Conservation (phyloP, 2,888 invertebrate genomes). For the Andrena minutula region DNA sequence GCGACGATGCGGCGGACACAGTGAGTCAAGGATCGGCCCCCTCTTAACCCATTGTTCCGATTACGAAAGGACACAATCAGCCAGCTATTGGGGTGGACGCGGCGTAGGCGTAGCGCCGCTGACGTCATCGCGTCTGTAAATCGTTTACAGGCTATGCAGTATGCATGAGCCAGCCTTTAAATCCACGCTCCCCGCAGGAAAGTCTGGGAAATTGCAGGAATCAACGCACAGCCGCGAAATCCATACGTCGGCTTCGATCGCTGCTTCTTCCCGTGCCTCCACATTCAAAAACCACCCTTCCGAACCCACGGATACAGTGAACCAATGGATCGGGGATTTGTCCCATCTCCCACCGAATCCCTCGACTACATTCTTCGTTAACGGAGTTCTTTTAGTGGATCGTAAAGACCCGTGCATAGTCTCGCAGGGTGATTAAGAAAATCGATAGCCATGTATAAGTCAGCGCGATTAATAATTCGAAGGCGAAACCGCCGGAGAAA, state of each 20-base stretch:
- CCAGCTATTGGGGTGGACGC: not conserved
- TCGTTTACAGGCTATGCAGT: slow-evolving; percentile 54
- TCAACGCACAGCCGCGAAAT: not conserved
- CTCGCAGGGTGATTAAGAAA: not conserved
- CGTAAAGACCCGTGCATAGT: not conserved
- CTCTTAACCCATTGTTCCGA: slow-evolving; percentile 19
- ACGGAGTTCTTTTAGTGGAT: not conserved
- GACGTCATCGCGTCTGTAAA: slow-evolving; percentile 59
- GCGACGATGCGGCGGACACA: not conserved
- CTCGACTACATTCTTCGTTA: too few relatives aligned
- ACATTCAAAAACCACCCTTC: not conserved
- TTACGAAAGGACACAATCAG: slow-evolving; percentile 12
- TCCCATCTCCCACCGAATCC: too few relatives aligned
- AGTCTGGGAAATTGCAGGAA: slow-evolving; percentile 31
- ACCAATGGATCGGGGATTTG: too few relatives aligned
- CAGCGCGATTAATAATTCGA: not conserved
- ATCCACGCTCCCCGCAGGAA: slow-evolving; percentile 10
- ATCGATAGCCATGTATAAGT: not conserved
- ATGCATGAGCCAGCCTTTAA: slow-evolving; percentile 56
- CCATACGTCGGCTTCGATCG: not conserved
- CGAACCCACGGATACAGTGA: too few relatives aligned
- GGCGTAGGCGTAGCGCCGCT: slow-evolving; percentile 43
- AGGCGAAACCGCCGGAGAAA: slow-evolving; percentile 1
- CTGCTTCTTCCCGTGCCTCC: not conserved
- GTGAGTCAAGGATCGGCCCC: slow-evolving; percentile 21